Evolutionary conservation across 2,888 invertebrate species (phyloP).

Genomic region (Emesis russula): DNA sequence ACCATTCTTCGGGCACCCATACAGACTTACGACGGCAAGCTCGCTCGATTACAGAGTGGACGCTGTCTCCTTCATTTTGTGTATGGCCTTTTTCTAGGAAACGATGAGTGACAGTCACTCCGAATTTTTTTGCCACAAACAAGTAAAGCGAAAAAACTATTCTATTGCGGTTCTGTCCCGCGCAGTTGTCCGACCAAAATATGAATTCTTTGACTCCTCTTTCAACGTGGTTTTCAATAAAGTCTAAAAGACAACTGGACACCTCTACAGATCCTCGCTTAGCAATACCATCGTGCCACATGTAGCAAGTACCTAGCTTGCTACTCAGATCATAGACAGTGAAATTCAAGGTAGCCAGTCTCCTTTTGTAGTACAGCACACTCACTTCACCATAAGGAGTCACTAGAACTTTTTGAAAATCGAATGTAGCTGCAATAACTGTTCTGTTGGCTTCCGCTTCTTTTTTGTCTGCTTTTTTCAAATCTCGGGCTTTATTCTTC

Average conservation of each 20-base stretch:
- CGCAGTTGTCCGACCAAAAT: constrained; percentile 22
- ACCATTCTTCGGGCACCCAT: constrained; percentile 25
- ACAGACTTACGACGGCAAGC: neutral
- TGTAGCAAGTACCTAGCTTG: neutral
- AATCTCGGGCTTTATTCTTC: no score
- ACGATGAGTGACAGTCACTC: neutral
- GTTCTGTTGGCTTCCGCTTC: no score
- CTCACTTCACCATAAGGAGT: no score
- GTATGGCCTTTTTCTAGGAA: constrained; percentile 17
- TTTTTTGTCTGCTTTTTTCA: no score
- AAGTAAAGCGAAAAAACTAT: constrained; percentile 11
- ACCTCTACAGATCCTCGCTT: constrained; percentile 8
- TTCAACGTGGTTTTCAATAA: constrained; percentile 2
- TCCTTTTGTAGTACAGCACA: no score
- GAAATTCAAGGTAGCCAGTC: neutral
- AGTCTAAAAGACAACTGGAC: constrained; percentile 7
- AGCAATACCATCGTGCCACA: neutral
- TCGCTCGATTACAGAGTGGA: neutral
- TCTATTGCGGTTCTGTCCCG: neutral
- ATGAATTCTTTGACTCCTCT: constrained; percentile 8
- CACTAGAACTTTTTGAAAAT: no score
- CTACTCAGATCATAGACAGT: constrained; percentile 8
- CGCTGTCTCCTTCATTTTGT: neutral
- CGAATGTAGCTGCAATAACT: no score
- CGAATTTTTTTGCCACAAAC: neutral